Base-by-base conservation (phyloP, 2,113 vertebrate genomes). In the Cheirogaleus medius region DNA sequence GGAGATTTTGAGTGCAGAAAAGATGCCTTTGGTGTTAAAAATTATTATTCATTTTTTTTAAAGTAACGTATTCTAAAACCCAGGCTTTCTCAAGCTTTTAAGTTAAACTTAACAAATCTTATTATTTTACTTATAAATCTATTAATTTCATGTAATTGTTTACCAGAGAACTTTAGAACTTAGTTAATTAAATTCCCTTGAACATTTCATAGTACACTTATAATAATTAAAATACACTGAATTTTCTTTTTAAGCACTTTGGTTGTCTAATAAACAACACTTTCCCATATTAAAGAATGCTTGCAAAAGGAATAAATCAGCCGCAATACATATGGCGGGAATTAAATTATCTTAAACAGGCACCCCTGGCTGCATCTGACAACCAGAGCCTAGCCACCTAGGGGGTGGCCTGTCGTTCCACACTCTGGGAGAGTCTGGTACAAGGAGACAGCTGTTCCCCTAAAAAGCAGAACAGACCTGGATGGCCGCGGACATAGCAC, bases 191-290 rank as follows among this genome's bases (percentile, higher is more conserved):
- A 66, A 73, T 84, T 76, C 37, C 23, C 25, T 91, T 42, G 81
- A 71, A 54, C 29, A 47, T 80, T 87, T 52, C 6, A 15, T 12
- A 52, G 32, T 44, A 69, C 5, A 0, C 82, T 87, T 91, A 66
- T 71, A 94, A 66, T 66, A 93, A 85, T 56, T 44, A 95, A 87
- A 71, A 83, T 54, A 56, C 27, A 25, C 63, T 92, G 83, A 74
- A 37, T 87, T 91, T 91, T 94, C 66, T 82, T 90, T 74, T 71
- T 78, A 78, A 68, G 39, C 23, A 25, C 29, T 73, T 95, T 20
- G 56, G 44, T 25, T 68, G 6, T 66, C 49, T 39, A 81, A 63
- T 87, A 54, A 93, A 52, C 17, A 82, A 37, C 47, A 15, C 29
- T 66, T 88, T 64, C 34, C 81, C 9, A 88, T 81, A 77, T 88